These are phyloP conservation scores for Acanthis flammea DNA, from an alignment of 2,797 vertebrate genomes.

Conservation along the genomic window DNA sequence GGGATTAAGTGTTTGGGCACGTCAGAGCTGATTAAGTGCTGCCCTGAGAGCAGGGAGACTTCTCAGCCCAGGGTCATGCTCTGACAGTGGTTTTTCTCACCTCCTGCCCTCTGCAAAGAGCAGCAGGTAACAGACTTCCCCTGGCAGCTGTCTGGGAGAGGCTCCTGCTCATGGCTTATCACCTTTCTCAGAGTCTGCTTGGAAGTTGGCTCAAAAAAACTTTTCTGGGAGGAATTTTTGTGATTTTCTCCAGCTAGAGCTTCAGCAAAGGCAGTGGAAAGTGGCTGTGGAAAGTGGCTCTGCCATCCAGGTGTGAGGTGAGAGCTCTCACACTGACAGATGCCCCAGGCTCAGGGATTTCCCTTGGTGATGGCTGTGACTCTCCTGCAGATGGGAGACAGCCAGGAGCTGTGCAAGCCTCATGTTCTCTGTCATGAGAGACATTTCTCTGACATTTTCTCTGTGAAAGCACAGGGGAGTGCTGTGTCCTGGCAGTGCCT, in stretches of 20 bases:
- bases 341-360: neutral
- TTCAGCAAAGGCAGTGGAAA: neutral
- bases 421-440: neutral
- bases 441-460: neutral
- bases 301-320: neutral
- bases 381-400: neutral
- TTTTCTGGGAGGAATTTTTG: neutral
- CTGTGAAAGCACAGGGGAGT: accelerated
- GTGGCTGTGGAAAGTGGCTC: neutral
- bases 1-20: conserved; percentile 18
- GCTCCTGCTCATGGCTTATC: neutral
- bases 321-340: neutral
- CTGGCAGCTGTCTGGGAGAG: neutral
- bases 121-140: neutral
- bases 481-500: neutral
- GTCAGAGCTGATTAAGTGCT: neutral
- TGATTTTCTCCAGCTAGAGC: neutral
- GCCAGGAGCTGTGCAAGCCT: neutral
- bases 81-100: neutral
- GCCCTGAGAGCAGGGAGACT: neutral
- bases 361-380: neutral
- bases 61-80: neutral
- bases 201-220: neutral
- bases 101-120: neutral
- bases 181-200: neutral